phyloP scores from a whole-genome alignment of 2,113 vertebrate genomes.

The Gavia stellata region DNA sequence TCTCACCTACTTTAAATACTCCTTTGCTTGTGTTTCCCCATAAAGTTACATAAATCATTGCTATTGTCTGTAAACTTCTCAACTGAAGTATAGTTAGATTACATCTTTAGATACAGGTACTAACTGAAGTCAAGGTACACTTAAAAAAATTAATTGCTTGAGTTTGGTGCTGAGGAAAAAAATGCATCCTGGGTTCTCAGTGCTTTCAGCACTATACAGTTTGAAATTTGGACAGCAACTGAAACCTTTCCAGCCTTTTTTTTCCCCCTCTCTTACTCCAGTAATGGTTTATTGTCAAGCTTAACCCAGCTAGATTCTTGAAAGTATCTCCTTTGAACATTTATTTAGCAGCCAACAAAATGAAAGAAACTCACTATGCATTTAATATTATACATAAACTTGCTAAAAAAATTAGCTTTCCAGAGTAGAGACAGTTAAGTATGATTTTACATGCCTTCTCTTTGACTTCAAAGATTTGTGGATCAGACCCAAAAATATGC shows the following conservation, averaged over 20 bases:
- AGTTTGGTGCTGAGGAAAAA: background rate
- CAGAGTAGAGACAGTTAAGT: background rate
- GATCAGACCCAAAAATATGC: background rate
- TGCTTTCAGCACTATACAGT: background rate
- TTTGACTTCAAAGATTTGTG: background rate
- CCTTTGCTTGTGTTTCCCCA: background rate
- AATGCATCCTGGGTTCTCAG: background rate
- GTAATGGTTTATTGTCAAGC: background rate
- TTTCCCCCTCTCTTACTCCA: background rate
- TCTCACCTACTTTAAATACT: background rate
- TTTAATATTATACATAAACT: background rate
- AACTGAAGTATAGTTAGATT: background rate
- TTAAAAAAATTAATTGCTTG: background rate
- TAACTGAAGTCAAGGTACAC: background rate
- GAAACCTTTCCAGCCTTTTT: background rate
- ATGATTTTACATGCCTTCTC: background rate
- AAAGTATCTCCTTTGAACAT: background rate
- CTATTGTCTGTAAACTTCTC: background rate
- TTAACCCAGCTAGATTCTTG: background rate
- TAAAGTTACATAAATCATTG: background rate
- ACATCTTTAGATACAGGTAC: background rate
- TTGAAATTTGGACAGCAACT: background rate
- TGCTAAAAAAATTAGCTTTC: background rate
- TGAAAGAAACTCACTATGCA: background rate
- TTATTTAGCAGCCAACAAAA: background rate